These are phyloP conservation scores for Epsilonema sp. DNA, from an alignment of 2,888 invertebrate genomes.

Conservation along the genomic window DNA sequence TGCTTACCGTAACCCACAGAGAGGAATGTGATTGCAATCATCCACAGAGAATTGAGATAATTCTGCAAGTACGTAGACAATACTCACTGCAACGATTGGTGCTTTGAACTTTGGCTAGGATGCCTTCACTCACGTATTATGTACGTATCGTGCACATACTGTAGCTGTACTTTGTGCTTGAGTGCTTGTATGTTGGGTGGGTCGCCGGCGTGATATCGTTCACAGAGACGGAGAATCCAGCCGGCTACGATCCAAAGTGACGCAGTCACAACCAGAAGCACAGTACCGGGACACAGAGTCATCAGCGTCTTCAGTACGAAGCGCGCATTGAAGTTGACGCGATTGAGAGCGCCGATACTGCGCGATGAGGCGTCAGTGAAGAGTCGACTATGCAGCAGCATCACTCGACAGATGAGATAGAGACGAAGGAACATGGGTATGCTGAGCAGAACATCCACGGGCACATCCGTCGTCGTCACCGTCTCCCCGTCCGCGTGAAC, in stretches of 20 bases:
- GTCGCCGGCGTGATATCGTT: constrained; percentile 44
- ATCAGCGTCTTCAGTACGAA: constrained; percentile 93
- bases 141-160: too few relatives aligned
- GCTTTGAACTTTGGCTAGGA: too few relatives aligned
- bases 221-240: constrained; percentile 94
- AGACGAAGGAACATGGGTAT: constrained; percentile 98
- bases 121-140: too few relatives aligned
- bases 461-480: constrained; percentile 43
- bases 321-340: constrained; percentile 74
- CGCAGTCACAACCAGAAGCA: constrained; percentile 93
- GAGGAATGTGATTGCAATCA: constrained; percentile 98
- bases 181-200: constrained; percentile 7
- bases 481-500: constrained; percentile 56
- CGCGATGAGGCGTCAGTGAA: constrained; percentile 97
- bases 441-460: constrained; percentile 87
- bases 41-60: constrained; percentile 81
- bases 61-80: constrained; percentile 14
- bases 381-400: constrained; percentile 95
- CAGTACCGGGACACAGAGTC: constrained; percentile 98
- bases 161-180: constrained; percentile 6
- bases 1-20: constrained; percentile 97
- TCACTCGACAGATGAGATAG: constrained; percentile 95
- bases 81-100: too few relatives aligned
- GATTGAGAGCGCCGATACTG: constrained; percentile 20
- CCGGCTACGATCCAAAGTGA: constrained; percentile 98